phyloP scores from a whole-genome alignment of 2,113 vertebrate genomes.

The Toxotes jaculatrix region DNA sequence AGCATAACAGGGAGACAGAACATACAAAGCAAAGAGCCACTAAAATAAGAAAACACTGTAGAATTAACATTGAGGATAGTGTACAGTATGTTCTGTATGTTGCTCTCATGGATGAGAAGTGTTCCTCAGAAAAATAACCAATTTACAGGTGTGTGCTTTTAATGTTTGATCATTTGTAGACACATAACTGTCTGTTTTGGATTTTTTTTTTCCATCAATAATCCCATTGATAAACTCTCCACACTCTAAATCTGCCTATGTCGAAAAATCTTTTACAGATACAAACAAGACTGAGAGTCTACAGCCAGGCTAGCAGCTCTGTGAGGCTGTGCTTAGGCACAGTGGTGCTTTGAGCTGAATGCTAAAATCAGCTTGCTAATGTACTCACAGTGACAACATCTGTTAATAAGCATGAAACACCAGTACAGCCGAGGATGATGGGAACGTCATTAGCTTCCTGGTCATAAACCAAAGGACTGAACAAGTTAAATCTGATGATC shows the following conservation, averaged over 20 bases:
- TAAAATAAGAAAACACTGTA: too few relatives aligned
- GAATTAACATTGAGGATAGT: background rate
- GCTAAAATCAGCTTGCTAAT: background rate
- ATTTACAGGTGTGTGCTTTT: background rate
- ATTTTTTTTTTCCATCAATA: background rate
- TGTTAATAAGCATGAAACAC: background rate
- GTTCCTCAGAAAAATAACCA: background rate
- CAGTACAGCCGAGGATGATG: background rate
- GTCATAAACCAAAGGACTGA: too few relatives aligned
- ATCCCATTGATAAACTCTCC: too few relatives aligned
- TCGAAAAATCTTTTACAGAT: too few relatives aligned
- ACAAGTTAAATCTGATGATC: too few relatives aligned
- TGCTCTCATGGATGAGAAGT: background rate
- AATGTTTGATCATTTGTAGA: background rate
- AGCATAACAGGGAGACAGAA: background rate
- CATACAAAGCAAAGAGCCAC: too few relatives aligned
- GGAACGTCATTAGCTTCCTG: background rate
- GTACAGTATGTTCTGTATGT: background rate
- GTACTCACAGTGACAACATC: background rate
- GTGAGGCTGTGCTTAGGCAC: too few relatives aligned
- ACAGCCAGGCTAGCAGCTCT: too few relatives aligned
- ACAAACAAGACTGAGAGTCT: too few relatives aligned
- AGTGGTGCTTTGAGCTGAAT: too few relatives aligned
- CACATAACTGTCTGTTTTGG: too few relatives aligned
- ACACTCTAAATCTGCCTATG: too few relatives aligned